These are phyloP conservation scores for Gopherus evgoodei DNA, from an alignment of 2,113 vertebrate genomes.

Conservation along the genomic window DNA sequence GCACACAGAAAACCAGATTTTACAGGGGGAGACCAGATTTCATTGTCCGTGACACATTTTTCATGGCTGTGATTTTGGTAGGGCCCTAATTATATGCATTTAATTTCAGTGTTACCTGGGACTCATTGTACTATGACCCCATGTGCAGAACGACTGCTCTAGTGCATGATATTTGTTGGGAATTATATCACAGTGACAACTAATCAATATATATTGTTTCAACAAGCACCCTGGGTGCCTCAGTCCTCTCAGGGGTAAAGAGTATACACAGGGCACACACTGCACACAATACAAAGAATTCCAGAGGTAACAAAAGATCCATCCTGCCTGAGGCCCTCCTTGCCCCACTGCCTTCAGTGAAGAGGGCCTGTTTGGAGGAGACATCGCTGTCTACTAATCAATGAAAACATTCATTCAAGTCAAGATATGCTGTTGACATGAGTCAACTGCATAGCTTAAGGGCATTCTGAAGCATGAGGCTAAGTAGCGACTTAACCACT, in stretches of 20 bases:
- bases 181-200: background rate
- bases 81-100: background rate
- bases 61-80: too few relatives aligned
- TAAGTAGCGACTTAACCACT: slow-evolving; percentile 12
- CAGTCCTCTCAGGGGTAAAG: background rate
- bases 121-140: background rate
- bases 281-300: background rate
- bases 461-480: background rate
- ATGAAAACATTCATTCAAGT: background rate
- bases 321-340: background rate
- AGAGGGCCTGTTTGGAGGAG: background rate
- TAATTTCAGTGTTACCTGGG: background rate
- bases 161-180: background rate
- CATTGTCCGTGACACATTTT: too few relatives aligned
- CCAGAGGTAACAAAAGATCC: background rate
- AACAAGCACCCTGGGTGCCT: background rate
- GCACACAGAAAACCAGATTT: too few relatives aligned
- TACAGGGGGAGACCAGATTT: too few relatives aligned
- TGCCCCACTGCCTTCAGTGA: background rate
- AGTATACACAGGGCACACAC: background rate
- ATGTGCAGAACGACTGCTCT: background rate
- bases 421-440: background rate
- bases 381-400: background rate
- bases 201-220: background rate
- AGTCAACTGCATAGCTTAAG: rapidly evolving